Base-by-base conservation (phyloP, 2,888 invertebrate species). In the Agonopterix subpropinquella region DNA sequence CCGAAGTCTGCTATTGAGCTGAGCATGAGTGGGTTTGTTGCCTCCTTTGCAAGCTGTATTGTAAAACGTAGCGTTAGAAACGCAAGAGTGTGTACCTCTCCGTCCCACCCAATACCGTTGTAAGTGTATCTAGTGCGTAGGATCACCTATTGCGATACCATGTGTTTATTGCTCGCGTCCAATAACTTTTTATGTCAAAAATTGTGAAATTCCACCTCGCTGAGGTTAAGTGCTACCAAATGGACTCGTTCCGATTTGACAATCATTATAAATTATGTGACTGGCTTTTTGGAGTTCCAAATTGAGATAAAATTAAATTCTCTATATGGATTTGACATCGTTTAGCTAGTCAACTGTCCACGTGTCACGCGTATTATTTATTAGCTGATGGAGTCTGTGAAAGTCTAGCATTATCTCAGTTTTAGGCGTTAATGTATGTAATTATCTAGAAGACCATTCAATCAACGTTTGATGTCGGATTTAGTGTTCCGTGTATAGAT, bases 101-200 rank as follows among this genome's bases (percentile, higher is more conserved):
- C 11, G 36, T 41, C 41, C 49, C 43, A 58, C 57, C 60, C 58
- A 61, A 67, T 72, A 72, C 75, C 70, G 74, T 73, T 75, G 68
- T 58, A 51, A 56, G 54, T 52, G 60, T 70, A 70, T 74, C 74
- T 70, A 69, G 67, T 70, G 82, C 76, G 81, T 81, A 81, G 84
- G 76, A 73, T 76, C 75, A 62, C 62, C 59, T 55, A 59, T 65
- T 66, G 66, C 67, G 69, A 73, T 75, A 73, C 61, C 61, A 66
- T 73, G 69, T 73, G 70, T 78, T 78, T 79, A 76, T 73, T 66
- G 70, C 65, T 64, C 59, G 61, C 62, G 61, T 65, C 64, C 66
- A 63, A 67, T 68, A 69, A 69, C 65, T 60, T 28, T 28, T 28
- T 59, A 65, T 64, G 69, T 65, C 70, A 68, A 67, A 65, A 67